Conservation (phyloP, 2,797 vertebrate genomes). For the Lerista edwardsae region DNA sequence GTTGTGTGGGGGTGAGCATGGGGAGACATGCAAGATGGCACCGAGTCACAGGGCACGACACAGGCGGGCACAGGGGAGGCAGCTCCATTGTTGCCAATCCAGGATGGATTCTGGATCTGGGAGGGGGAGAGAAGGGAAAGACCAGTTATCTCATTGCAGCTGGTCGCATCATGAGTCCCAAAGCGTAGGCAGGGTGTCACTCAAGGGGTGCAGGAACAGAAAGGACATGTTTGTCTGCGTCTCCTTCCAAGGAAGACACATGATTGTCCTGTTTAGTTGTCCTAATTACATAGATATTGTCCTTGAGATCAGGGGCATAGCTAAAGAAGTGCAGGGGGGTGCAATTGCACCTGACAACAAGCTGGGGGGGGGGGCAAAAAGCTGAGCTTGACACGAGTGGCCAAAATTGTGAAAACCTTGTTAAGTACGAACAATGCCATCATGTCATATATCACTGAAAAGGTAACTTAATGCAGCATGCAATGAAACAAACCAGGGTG, state of each 20-base stretch:
- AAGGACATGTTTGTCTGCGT: background rate
- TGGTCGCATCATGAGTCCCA: background rate
- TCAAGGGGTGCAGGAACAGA: background rate
- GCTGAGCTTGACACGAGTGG: no score
- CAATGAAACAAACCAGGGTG: no score
- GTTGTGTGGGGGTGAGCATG: conserved; percentile 88
- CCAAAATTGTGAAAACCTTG: no score
- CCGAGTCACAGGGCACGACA: conserved; percentile 93
- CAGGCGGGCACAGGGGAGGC: conserved; percentile 94
- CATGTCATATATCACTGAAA: no score
- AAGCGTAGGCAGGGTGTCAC: no score
- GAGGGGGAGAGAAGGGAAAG: background rate
- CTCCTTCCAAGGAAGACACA: background rate
- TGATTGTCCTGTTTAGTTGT: background rate
- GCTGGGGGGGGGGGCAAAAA: no score
- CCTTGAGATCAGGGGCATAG: no score
- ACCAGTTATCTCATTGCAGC: background rate
- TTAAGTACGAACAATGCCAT: no score
- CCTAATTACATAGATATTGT: no score
- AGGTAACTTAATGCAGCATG: no score
- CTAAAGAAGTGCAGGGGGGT: no score
- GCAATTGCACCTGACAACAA: no score
- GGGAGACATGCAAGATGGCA: conserved; percentile 96
- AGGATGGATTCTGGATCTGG: conserved; percentile 98
- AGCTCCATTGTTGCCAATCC: conserved; percentile 90